phyloP scores from a whole-genome alignment of 2,888 invertebrate genomes.

The Glyphotaelius pellucidus region DNA sequence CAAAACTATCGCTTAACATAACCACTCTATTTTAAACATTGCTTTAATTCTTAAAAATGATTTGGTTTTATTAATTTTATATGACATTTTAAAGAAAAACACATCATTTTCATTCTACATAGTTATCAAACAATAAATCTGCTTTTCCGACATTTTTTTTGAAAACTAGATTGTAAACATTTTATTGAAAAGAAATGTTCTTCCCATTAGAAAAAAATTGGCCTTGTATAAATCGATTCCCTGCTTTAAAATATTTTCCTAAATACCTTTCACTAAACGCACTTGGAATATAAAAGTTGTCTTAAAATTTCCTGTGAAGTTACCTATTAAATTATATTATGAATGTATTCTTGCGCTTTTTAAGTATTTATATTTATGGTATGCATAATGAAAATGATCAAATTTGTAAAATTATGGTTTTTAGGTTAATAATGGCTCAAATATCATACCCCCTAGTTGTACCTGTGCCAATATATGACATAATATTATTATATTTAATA shows the following conservation, averaged over 20 bases:
- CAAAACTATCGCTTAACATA: neutral
- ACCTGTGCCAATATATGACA: slow-evolving; percentile 57
- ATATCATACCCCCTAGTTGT: slow-evolving; percentile 54
- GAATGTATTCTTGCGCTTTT: neutral
- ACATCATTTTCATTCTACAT: neutral
- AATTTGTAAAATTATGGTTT: neutral
- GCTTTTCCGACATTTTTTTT: neutral
- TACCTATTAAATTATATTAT: neutral
- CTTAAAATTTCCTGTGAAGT: neutral
- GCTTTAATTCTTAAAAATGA: neutral
- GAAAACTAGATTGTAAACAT: neutral
- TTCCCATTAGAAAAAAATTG: neutral
- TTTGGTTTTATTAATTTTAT: neutral
- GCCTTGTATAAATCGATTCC: neutral
- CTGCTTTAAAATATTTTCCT: neutral
- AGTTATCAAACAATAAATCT: neutral
- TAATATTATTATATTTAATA: slow-evolving; percentile 38
- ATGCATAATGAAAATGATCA: neutral
- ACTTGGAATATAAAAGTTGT: neutral
- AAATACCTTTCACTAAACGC: neutral
- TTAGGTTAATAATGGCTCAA: slow-evolving; percentile 56
- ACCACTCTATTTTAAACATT: neutral
- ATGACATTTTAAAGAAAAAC: neutral
- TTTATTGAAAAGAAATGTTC: neutral
- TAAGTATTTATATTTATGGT: neutral